Percentiles rank a stretch among this genome's conserved stretches.
phyloP scores from a whole-genome alignment of 2,113 vertebrate species.

The Meriones unguiculatus region DNA sequence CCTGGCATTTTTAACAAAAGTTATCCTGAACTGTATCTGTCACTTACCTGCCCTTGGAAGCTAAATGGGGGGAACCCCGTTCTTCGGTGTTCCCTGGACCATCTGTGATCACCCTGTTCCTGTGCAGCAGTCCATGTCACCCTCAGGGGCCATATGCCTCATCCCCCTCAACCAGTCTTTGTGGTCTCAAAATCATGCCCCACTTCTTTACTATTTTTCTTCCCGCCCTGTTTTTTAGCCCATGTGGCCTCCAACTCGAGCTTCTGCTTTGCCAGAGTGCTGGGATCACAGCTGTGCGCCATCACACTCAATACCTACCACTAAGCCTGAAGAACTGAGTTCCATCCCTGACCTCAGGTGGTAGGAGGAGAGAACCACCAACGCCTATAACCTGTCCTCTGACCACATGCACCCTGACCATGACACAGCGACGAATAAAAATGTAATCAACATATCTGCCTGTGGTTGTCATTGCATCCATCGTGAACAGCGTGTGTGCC shows the following conservation, averaged over 20 bases:
- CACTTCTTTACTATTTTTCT: not conserved
- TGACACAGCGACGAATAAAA: not conserved
- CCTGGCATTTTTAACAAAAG: constrained; percentile 1
- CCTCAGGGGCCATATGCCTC: not conserved
- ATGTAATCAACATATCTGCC: not conserved
- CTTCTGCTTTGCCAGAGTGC: not conserved
- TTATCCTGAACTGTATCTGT: not conserved
- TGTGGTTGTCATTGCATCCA: not conserved
- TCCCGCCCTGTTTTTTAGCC: accelerated
- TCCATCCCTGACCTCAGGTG: not conserved
- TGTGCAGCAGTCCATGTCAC: accelerated
- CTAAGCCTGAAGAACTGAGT: not conserved
- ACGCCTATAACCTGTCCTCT: not conserved
- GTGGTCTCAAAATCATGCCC: not conserved
- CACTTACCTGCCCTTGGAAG: not conserved
- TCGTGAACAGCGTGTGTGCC: not conserved
- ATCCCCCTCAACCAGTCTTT: not conserved
- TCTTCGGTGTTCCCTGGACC: not conserved
- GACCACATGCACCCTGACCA: not conserved
- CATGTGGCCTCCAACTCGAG: not conserved
- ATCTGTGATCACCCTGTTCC: not conserved
- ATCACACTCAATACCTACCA: not conserved
- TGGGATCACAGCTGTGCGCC: not conserved
- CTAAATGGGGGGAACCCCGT: not conserved
- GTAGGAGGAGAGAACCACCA: not conserved